Percentiles rank a stretch among this genome's conserved stretches.
Conservation (phyloP, 2,888 invertebrate species). For the Agriopis leucophaearia region DNA sequence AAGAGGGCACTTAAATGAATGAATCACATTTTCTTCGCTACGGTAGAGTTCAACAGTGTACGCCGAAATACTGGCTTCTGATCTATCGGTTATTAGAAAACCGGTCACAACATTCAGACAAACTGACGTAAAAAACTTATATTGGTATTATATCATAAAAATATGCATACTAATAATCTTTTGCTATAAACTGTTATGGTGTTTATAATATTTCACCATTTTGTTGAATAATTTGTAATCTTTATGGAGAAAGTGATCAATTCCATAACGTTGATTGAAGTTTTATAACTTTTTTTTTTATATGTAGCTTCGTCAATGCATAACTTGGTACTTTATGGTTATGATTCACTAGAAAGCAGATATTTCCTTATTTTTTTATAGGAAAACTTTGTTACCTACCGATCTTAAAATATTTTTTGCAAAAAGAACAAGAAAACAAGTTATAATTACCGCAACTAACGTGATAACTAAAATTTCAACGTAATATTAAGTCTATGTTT, state of each 20-base stretch:
- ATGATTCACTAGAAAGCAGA: constrained; percentile 5
- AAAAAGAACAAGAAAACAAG: no score
- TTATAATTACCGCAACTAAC: no score
- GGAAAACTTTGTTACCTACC: no score
- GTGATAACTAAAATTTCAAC: no score
- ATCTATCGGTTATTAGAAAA: constrained; percentile 22
- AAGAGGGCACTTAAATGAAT: no score
- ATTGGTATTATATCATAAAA: constrained; percentile 33
- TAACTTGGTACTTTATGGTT: constrained; percentile 4
- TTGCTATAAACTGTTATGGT: constrained; percentile 24
- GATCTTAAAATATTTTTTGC: no score
- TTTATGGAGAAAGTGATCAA: constrained; percentile 50
- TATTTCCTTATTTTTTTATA: not conserved
- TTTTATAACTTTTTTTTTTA: constrained; percentile 20
- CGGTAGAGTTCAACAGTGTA: not conserved
- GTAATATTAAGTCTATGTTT: no score
- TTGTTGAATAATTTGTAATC: constrained; percentile 42
- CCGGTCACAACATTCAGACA: constrained; percentile 20
- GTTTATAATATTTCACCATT: constrained; percentile 45
- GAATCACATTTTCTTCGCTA: not conserved
- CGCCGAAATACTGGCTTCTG: constrained; percentile 3
- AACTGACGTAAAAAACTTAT: constrained; percentile 17
- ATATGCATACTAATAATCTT: constrained; percentile 37
- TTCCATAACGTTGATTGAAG: constrained; percentile 24
- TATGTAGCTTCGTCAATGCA: not conserved